These are phyloP conservation scores for Melanostoma scalare DNA, from an alignment of 2,888 invertebrate species.

Conservation along the genomic window DNA sequence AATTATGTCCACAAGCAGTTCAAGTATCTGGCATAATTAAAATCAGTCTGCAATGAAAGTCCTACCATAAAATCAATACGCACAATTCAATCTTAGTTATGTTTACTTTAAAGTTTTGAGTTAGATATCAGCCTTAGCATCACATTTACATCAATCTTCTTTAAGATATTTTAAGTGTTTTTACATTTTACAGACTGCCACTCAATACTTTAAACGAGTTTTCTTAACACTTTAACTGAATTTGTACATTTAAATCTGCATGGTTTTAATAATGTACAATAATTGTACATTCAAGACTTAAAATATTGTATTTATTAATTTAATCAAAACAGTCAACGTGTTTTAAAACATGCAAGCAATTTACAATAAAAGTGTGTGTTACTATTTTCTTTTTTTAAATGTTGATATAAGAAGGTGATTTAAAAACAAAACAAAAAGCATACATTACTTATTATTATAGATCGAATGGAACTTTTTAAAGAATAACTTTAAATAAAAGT, in stretches of 20 bases:
- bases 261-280: too few species aligned
- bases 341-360: conserved; percentile 15
- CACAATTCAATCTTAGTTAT: conserved; percentile 30
- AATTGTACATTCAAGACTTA: background rate
- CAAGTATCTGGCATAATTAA: background rate
- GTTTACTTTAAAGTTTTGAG: background rate
- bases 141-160: background rate
- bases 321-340: conserved; percentile 22
- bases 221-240: too few species aligned
- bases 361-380: conserved; percentile 27
- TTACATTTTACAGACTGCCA: too few species aligned
- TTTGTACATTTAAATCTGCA: too few species aligned
- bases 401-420: conserved; percentile 41
- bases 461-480: conserved; percentile 28
- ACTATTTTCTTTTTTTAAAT: conserved; percentile 24
- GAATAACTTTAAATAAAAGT: conserved; percentile 24
- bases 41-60: background rate
- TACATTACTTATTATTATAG: conserved; percentile 30
- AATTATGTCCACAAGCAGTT: too few species aligned
- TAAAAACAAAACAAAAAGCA: conserved; percentile 23
- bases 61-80: conserved; percentile 13
- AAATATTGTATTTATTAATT: conserved; percentile 5
- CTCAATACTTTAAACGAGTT: too few species aligned
- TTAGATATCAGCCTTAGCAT: conserved; percentile 21
- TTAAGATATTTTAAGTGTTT: too few species aligned